Evolutionary conservation across 2,113 vertebrate species (phyloP).

Genomic region (Hemibates koningsi): DNA sequence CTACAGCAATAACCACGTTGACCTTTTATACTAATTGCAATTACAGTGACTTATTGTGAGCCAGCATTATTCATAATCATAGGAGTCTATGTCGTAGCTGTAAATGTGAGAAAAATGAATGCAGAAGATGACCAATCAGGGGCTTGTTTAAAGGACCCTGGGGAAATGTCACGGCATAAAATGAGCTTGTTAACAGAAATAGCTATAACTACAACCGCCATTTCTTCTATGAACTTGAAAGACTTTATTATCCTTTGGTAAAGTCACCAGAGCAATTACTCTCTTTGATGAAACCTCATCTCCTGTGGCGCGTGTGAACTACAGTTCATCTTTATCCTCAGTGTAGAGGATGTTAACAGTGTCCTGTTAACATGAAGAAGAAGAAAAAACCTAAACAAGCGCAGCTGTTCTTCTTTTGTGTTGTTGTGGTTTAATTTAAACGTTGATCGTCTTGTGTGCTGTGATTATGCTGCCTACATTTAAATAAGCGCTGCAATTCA

Average conservation of each 20-base stretch:
- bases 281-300: constrained; percentile 19
- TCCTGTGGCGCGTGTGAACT: constrained; percentile 45
- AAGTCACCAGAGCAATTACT: constrained; percentile 27
- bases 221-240: constrained; percentile 12
- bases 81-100: constrained; percentile 31
- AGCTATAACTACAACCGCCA: not conserved
- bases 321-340: constrained; percentile 3
- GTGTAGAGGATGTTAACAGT: not conserved
- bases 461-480: not conserved
- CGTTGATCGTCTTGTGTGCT: not conserved
- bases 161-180: constrained; percentile 48
- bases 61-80: constrained; percentile 40
- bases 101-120: constrained; percentile 52
- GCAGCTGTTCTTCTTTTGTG: not conserved
- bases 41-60: constrained; percentile 45
- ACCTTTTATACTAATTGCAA: constrained; percentile 63
- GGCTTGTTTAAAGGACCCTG: constrained; percentile 18
- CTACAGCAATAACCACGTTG: constrained; percentile 12
- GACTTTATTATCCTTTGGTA: constrained; percentile 26
- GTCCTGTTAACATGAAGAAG: not conserved
- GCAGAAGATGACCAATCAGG: constrained; percentile 31
- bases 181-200: constrained; percentile 49
- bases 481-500: not conserved
- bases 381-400: not conserved
- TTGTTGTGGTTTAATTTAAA: not conserved